Evolutionary conservation across 2,888 invertebrate genomes (phyloP).

Genomic region (Catocala nupta): DNA sequence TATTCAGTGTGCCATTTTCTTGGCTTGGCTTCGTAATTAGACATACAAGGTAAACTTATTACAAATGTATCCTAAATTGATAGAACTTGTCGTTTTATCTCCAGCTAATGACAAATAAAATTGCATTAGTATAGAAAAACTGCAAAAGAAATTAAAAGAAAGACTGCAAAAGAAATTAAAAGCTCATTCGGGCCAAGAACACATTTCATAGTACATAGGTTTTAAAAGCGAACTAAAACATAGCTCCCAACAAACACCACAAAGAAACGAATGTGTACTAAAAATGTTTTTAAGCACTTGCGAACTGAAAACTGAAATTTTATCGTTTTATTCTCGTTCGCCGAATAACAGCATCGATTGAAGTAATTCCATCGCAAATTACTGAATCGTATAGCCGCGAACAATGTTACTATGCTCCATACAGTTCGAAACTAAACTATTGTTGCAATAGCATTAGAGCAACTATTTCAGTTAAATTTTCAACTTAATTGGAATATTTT

Average conservation of each 20-base stretch:
- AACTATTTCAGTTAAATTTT: slow-evolving; percentile 26
- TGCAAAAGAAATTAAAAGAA: slow-evolving; percentile 16
- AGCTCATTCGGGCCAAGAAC: slow-evolving; percentile 14
- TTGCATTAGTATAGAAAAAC: neutral
- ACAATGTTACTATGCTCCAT: slow-evolving; percentile 33
- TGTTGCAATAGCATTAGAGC: slow-evolving; percentile 10
- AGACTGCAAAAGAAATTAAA: slow-evolving; percentile 15
- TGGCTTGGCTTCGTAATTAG: too few species aligned
- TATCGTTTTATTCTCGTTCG: slow-evolving; percentile 16
- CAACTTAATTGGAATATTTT: slow-evolving; percentile 12
- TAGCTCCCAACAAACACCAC: neutral
- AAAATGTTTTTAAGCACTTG: neutral
- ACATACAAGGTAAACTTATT: too few species aligned
- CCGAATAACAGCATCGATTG: slow-evolving; percentile 26
- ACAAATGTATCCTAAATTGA: too few species aligned
- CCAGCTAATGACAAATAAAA: neutral
- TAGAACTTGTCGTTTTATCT: too few species aligned
- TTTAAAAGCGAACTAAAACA: neutral
- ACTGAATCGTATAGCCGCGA: slow-evolving; percentile 30
- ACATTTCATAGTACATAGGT: neutral
- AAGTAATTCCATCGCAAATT: slow-evolving; percentile 34
- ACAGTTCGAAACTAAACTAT: slow-evolving; percentile 22
- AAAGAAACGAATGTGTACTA: neutral
- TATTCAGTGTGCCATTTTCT: too few species aligned
- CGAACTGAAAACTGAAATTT: neutral